Evolutionary conservation across 2,888 invertebrate genomes (phyloP).

Genomic region (Magallana nippona): DNA sequence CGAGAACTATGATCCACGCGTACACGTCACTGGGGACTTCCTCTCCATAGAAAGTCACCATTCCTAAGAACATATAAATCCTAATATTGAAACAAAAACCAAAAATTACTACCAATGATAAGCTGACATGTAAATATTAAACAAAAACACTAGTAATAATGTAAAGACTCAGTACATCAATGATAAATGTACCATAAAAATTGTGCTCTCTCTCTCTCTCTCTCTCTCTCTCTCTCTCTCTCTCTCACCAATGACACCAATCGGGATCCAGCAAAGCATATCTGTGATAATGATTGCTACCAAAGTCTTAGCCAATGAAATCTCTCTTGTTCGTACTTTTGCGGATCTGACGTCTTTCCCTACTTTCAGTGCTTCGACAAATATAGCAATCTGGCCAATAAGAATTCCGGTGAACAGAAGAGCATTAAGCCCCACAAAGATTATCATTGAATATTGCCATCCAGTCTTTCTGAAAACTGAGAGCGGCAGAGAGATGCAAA

Average conservation of each 20-base stretch:
- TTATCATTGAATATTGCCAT: constrained; percentile 44
- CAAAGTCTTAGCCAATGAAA: constrained; percentile 43
- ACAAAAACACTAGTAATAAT: too few species aligned
- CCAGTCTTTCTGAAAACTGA: constrained; percentile 40
- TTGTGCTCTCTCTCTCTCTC: too few species aligned
- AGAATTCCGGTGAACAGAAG: constrained; percentile 42
- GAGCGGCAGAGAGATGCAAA: constrained; percentile 47
- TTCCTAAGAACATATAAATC: neutral
- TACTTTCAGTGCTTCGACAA: constrained; percentile 28
- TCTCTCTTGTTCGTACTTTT: constrained; percentile 33
- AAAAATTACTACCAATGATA: too few species aligned
- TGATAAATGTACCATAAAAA: too few species aligned
- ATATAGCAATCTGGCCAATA: constrained; percentile 43
- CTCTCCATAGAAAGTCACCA: neutral
- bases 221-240: too few species aligned
- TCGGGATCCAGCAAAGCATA: constrained; percentile 50
- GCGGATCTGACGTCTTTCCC: neutral
- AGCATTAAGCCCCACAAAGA: constrained; percentile 48
- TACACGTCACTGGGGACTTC: neutral
- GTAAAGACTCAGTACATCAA: too few species aligned
- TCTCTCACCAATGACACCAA: constrained; percentile 46
- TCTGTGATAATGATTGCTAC: constrained; percentile 46
- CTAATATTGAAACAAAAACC: too few species aligned
- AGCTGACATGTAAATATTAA: too few species aligned
- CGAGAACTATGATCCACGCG: constrained; percentile 9